Evolutionary conservation across 2,888 invertebrate species (phyloP).

Genomic region (Pollenia amentaria): DNA sequence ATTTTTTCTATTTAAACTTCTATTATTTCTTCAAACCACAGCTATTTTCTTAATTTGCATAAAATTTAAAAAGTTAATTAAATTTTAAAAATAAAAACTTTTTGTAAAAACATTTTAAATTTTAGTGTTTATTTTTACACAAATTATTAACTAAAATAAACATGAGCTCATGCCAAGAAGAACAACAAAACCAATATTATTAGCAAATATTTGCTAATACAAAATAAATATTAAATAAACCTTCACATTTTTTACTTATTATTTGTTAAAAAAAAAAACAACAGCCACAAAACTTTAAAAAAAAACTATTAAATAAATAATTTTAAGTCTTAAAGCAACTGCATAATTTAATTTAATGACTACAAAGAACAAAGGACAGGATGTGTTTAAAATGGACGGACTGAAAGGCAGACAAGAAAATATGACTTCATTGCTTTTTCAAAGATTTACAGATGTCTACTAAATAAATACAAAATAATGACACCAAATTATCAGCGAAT

Average conservation of each 20-base stretch:
- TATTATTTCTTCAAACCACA: neutral
- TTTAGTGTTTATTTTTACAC: neutral
- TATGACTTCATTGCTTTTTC: constrained; percentile 21
- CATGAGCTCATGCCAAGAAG: constrained; percentile 35
- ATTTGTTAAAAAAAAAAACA: neutral
- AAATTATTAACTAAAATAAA: constrained; percentile 11
- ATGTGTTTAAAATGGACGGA: constrained; percentile 46
- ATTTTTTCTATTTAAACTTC: too few species aligned
- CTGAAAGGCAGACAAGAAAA: neutral
- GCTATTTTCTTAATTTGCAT: constrained; percentile 15
- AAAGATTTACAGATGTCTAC: constrained; percentile 25
- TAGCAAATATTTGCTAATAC: neutral
- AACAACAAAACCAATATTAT: neutral
- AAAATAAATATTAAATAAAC: constrained; percentile 38
- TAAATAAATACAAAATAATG: constrained; percentile 38
- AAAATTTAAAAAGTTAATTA: neutral
- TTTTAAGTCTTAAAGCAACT: neutral
- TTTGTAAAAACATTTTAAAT: neutral
- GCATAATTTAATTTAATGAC: constrained; percentile 41
- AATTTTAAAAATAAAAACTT: neutral
- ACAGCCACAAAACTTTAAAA: neutral
- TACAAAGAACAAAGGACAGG: constrained; percentile 65
- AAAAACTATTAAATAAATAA: constrained; percentile 16
- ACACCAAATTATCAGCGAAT: constrained; percentile 17
- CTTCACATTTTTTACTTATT: constrained; percentile 25